These are phyloP conservation scores for Trypoxylus dichotomus DNA, from an alignment of 1,140 invertebrate species.

Conservation along the genomic window DNA sequence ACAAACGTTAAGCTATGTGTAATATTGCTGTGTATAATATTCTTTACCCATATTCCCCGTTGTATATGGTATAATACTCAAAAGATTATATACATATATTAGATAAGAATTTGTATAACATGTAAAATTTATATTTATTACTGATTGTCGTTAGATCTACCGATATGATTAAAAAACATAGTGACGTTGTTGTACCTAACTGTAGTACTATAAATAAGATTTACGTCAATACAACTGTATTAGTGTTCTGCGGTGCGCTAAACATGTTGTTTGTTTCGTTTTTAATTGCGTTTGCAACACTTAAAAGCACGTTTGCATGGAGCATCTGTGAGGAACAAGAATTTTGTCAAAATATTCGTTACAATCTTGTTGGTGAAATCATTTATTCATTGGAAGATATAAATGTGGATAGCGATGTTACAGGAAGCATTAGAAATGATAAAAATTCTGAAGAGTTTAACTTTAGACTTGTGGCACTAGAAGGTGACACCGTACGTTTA, in stretches of 20 bases:
- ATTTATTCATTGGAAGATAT: conserved; percentile 8
- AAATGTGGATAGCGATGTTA: not conserved
- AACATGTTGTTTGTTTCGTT: not conserved
- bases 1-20: not conserved
- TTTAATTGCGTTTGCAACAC: not conserved
- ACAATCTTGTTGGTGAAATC: no score
- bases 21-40: no score
- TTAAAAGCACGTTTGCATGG: not conserved
- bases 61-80: no score
- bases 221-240: not conserved
- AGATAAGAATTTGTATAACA: no score
- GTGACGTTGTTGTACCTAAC: not conserved
- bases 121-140: no score
- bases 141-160: no score
- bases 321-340: not conserved
- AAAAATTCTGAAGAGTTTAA: not conserved
- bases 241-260: not conserved
- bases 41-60: no score
- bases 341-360: not conserved
- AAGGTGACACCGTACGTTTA: conserved; percentile 31
- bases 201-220: not conserved
- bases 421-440: not conserved
- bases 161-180: not conserved
- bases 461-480: conserved; percentile 12
- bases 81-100: no score